Base-by-base conservation (phyloP, 2,113 vertebrate genomes). In the Chaetodon auriga region DNA sequence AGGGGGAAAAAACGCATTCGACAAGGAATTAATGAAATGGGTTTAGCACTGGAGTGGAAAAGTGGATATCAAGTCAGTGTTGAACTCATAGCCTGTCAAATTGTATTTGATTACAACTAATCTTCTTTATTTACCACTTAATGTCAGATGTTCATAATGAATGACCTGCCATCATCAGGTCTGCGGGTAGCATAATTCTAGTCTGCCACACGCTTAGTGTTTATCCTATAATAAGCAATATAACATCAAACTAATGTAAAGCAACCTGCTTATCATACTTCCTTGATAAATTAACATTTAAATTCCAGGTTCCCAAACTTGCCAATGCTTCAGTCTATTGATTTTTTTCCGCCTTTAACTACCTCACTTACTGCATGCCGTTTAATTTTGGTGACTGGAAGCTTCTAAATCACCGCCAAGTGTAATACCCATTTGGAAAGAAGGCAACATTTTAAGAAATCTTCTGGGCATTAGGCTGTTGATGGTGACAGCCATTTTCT, bases 11-110 rank as follows among this genome's bases (percentile, higher is more conserved):
- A 14, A 41, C 2, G 36, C 43, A 74, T 87, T 74, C 66, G 36
- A 85, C 82, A 69, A 79, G 62, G 78, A 85, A 86, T 88, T 86
- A 89, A 93, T 90, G 75, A 87, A 90, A 78, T 83, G 43, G 68
- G 68, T 86, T 85, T 82, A 77, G 69, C 68, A 73, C 68, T 45
- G 36, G 73, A 83, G 68, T 54, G 66, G 45, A 75, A 80, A 80
- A 81, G 62, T 71, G 76, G 45, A 58, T 63, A 83, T 65, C 43
- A 73, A 75, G 61, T 79, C 48, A 16, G 68, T 35, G 63, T 63
- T 70, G 43, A 46, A 35, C 53, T 68, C 61, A 60, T 16, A 66
- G 45, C 41, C 78, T 70, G 68, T 45, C 79, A 76, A 65, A n/a
- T n/a, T 63, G 48, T 77, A 38, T 61, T 71, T 83, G 45, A 85